Percentiles rank a stretch among this genome's conserved stretches.
These are phyloP conservation scores for Drosophila planitibia DNA, from an alignment of 2,888 invertebrate genomes.

Conservation along the genomic window DNA sequence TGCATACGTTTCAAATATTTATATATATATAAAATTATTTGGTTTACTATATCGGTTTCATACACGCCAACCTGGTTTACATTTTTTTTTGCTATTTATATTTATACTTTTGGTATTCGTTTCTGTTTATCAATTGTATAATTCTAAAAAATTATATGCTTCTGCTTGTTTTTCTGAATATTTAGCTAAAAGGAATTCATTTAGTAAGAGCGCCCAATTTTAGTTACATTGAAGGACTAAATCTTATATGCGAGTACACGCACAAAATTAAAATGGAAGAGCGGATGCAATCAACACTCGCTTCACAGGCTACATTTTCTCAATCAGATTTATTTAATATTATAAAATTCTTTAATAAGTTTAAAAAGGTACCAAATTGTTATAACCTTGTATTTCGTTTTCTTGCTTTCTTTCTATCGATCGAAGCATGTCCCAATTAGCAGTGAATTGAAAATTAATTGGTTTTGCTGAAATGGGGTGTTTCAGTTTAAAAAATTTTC, in stretches of 20 bases:
- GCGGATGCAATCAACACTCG: constrained; percentile 49
- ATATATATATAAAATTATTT: constrained; percentile 53
- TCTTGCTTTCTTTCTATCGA: constrained; percentile 36
- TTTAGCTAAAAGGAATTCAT: constrained; percentile 85
- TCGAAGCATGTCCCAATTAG: constrained; percentile 65
- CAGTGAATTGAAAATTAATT: constrained; percentile 53
- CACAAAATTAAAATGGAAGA: constrained; percentile 73
- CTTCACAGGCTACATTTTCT: constrained; percentile 74
- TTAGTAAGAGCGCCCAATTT: constrained; percentile 80
- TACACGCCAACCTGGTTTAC: constrained; percentile 62
- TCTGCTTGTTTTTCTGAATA: constrained; percentile 75
- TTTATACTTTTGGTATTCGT: constrained; percentile 48
- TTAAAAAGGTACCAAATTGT: constrained; percentile 83
- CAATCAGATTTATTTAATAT: constrained; percentile 52
- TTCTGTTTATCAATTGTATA: constrained; percentile 66
- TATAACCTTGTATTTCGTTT: constrained; percentile 66
- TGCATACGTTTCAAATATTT: constrained; percentile 59
- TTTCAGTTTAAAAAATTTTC: constrained; percentile 69
- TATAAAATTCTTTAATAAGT: constrained; percentile 67
- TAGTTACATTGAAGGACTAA: constrained; percentile 71
- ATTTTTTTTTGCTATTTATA: constrained; percentile 48
- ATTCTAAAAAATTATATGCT: constrained; percentile 80
- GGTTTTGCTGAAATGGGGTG: constrained; percentile 10
- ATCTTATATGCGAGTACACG: constrained; percentile 39
- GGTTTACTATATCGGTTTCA: constrained; percentile 68